These are phyloP conservation scores for Microtus ochrogaster DNA, from an alignment of 2,113 vertebrate genomes.

Conservation along the genomic window DNA sequence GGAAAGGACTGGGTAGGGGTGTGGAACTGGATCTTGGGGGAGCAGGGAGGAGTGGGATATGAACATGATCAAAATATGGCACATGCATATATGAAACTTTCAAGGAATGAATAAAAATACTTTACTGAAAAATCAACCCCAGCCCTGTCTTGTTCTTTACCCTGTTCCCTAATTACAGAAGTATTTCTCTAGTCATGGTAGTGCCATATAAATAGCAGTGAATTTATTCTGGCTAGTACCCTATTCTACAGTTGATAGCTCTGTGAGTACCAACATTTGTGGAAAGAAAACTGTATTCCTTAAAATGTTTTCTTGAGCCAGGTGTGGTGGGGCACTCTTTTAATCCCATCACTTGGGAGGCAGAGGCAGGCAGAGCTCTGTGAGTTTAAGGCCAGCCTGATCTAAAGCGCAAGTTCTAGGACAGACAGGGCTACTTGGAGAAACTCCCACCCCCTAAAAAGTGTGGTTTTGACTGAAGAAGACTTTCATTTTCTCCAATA, in stretches of 20 bases:
- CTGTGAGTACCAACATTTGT: conserved; percentile 9
- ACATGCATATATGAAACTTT: not conserved
- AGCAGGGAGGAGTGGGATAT: not conserved
- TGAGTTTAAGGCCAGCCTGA: not conserved
- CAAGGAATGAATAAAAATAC: not conserved
- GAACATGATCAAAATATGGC: not conserved
- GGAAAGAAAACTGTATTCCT: conserved; percentile 27
- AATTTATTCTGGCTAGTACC: not conserved
- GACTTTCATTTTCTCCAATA: not conserved
- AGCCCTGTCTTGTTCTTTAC: conserved; percentile 2
- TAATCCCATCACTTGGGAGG: too few relatives aligned
- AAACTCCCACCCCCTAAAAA: not conserved
- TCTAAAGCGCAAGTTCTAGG: not conserved
- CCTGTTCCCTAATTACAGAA: not conserved
- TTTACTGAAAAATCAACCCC: not conserved
- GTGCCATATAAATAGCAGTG: not conserved
- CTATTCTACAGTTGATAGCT: not conserved
- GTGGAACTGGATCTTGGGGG: not conserved
- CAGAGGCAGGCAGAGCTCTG: not conserved
- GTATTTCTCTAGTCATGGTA: not conserved
- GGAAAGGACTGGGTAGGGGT: not conserved
- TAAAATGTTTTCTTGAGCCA: not conserved
- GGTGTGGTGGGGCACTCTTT: not conserved
- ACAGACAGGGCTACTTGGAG: not conserved
- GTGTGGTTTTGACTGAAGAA: conserved; percentile 4